A percentile compares a stretch with the other conserved stretches of the same genome.
These are phyloP conservation scores for Vimba vimba DNA, from an alignment of 2,113 vertebrate species.

Conservation along the genomic window DNA sequence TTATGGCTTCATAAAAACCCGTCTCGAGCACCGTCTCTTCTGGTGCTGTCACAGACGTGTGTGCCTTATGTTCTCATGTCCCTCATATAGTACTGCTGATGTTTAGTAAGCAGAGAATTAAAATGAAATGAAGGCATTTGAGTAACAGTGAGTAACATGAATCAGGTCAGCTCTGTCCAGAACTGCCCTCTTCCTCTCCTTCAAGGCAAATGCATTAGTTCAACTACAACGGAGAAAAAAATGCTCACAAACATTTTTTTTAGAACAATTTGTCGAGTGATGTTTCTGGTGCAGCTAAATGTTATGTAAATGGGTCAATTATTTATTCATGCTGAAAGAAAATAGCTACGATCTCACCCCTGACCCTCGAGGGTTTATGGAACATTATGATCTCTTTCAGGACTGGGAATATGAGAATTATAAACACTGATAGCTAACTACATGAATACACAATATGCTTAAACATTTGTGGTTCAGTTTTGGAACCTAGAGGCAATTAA, in stretches of 20 bases:
- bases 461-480: conserved; percentile 31
- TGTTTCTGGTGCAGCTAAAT: conserved; percentile 58
- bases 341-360: conserved; percentile 52
- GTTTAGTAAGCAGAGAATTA: conserved; percentile 28
- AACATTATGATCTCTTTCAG: conserved; percentile 45
- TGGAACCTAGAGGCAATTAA: conserved; percentile 51
- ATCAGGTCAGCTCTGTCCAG: neutral
- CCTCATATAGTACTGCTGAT: conserved; percentile 11
- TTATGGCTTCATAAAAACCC: conserved; percentile 51
- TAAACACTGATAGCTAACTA: conserved; percentile 45
- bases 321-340: conserved; percentile 57
- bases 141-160: neutral
- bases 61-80: neutral
- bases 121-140: conserved; percentile 1
- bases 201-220: conserved; percentile 9
- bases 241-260: conserved; percentile 32
- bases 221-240: conserved; percentile 5
- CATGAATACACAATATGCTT: conserved; percentile 38
- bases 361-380: conserved; percentile 40
- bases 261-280: conserved; percentile 37
- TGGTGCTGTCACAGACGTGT: conserved; percentile 20
- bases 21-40: conserved; percentile 5
- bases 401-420: conserved; percentile 29
- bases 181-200: neutral
- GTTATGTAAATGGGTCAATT: conserved; percentile 60